Conservation (phyloP, 2,888 invertebrate genomes). For the Harmothoe impar region DNA sequence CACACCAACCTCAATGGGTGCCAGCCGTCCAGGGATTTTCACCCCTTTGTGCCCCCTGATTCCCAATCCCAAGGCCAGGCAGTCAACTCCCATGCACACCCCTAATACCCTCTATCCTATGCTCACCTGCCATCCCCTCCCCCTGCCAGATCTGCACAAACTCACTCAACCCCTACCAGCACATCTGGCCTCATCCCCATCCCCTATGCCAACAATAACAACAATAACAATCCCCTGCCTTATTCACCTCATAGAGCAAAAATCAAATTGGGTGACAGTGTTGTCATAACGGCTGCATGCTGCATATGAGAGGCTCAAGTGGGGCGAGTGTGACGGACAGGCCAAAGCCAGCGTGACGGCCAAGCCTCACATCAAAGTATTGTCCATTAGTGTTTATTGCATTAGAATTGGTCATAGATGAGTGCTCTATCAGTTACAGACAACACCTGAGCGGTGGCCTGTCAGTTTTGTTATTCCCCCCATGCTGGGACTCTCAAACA, state of each 20-base stretch:
- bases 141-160: neutral
- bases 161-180: neutral
- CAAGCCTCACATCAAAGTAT: constrained; percentile 10
- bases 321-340: neutral
- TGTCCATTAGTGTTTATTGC: constrained; percentile 35
- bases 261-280: constrained; percentile 34
- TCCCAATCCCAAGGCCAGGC: neutral
- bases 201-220: constrained; percentile 30
- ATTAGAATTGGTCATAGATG: constrained; percentile 25
- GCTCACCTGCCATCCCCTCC: neutral
- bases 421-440: neutral
- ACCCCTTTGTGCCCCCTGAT: neutral
- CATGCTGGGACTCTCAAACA: neutral
- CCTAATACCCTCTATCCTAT: neutral
- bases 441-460: neutral
- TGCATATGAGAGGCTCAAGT: neutral
- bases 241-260: neutral
- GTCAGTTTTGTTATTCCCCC: neutral
- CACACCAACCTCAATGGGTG: constrained; percentile 8
- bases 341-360: constrained; percentile 13
- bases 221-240: neutral
- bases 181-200: neutral
- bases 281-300: constrained; percentile 31
- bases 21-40: neutral
- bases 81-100: neutral